phyloP scores from a whole-genome alignment of 2,113 vertebrate species.

The Baryphthengus martii region DNA sequence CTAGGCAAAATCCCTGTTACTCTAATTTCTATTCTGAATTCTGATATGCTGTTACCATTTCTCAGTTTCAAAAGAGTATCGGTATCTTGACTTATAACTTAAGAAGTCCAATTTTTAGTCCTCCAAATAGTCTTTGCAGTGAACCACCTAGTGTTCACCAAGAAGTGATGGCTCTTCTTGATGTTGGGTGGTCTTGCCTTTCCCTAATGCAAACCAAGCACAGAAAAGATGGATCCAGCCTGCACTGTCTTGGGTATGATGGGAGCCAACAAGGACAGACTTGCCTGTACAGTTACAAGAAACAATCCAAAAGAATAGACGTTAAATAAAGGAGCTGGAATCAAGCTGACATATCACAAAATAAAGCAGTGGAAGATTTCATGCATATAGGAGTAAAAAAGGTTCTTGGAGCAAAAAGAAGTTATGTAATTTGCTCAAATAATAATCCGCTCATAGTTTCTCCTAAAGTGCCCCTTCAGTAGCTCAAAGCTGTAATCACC shows the following conservation, averaged over 20 bases:
- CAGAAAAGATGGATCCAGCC: background rate
- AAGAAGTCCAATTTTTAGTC: background rate
- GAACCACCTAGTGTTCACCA: background rate
- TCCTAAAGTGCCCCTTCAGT: background rate
- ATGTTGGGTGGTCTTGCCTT: background rate
- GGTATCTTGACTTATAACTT: background rate
- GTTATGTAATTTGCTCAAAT: background rate
- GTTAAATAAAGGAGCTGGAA: background rate
- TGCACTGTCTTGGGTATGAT: background rate
- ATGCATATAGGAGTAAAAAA: background rate
- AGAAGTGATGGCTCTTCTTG: background rate
- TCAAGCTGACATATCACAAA: background rate
- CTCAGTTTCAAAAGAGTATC: background rate
- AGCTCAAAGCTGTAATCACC: background rate
- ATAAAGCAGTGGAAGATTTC: background rate
- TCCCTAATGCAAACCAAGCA: background rate
- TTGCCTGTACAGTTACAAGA: background rate
- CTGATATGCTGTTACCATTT: background rate
- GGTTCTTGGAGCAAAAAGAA: background rate
- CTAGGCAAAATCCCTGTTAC: background rate
- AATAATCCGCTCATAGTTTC: background rate
- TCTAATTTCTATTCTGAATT: background rate
- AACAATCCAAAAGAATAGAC: background rate
- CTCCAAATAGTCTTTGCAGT: background rate
- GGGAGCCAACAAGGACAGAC: background rate